Conservation (phyloP, 2,113 vertebrate genomes). For the Sardina pilchardus region DNA sequence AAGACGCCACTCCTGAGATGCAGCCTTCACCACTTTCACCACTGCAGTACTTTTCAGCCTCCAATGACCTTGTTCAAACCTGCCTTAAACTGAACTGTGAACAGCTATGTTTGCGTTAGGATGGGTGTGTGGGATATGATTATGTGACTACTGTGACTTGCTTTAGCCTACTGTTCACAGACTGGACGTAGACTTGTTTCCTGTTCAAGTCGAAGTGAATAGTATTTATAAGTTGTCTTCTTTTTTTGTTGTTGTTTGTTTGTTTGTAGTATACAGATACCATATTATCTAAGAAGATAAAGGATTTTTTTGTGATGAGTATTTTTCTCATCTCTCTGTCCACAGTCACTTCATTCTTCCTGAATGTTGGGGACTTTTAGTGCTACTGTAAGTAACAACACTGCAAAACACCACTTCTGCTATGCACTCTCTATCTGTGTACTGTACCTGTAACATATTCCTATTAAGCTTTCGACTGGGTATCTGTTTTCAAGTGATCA, state of each 20-base stretch:
- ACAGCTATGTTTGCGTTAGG: background rate
- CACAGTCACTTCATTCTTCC: background rate
- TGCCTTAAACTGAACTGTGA: constrained; percentile 40
- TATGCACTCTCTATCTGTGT: constrained; percentile 68
- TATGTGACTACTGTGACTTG: background rate
- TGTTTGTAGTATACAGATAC: background rate
- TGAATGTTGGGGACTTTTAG: constrained; percentile 28
- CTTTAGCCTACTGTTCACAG: background rate
- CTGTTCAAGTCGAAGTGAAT: constrained; percentile 2
- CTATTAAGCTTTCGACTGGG: constrained; percentile 52
- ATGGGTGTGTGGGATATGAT: background rate
- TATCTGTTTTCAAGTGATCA: constrained; percentile 10
- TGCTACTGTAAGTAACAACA: constrained; percentile 37
- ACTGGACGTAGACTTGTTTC: background rate
- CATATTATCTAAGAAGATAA: background rate
- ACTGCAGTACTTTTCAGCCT: background rate
- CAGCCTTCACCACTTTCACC: background rate
- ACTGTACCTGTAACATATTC: constrained; percentile 57
- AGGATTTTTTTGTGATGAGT: background rate
- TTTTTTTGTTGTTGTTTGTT: no score
- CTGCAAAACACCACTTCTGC: constrained; percentile 55
- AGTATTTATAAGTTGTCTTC: background rate
- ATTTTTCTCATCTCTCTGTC: background rate
- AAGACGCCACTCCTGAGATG: constrained; percentile 7
- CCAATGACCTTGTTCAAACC: background rate